Evolutionary conservation across 2,113 vertebrate species (phyloP).

Genomic region (Mystacornis crossleyi): DNA sequence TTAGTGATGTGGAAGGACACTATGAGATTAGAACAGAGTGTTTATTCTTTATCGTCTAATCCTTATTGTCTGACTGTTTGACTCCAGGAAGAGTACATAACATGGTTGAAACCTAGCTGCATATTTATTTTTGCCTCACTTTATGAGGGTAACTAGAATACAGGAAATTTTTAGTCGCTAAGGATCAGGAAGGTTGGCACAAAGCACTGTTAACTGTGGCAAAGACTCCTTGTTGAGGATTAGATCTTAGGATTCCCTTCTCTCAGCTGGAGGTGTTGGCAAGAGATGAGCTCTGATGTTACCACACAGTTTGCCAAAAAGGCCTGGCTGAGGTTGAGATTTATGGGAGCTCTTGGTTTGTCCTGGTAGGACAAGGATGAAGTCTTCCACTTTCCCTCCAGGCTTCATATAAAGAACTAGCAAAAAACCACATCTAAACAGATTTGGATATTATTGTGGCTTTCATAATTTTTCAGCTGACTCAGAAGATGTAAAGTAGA

Average conservation of each 20-base stretch:
- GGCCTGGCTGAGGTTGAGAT: not conserved
- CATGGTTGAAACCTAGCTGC: not conserved
- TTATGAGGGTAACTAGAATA: not conserved
- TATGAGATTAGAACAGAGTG: not conserved
- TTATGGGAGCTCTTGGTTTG: not conserved
- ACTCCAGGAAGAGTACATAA: not conserved
- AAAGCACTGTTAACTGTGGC: not conserved
- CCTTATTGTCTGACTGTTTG: not conserved
- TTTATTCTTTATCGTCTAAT: not conserved
- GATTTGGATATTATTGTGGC: not conserved
- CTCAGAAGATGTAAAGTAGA: not conserved
- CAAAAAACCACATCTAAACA: not conserved
- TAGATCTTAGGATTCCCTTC: not conserved
- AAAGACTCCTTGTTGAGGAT: not conserved
- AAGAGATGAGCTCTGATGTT: not conserved
- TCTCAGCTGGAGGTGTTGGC: not conserved
- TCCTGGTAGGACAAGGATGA: not conserved
- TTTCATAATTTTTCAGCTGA: not conserved
- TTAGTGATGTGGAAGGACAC: not conserved
- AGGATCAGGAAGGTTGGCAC: not conserved
- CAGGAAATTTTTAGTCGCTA: not conserved
- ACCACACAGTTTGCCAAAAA: not conserved
- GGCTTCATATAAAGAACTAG: not conserved
- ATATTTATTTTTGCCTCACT: not conserved
- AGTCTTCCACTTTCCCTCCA: not conserved